Conservation (phyloP, 2,797 vertebrate species). For the Syngnathus acus region DNA sequence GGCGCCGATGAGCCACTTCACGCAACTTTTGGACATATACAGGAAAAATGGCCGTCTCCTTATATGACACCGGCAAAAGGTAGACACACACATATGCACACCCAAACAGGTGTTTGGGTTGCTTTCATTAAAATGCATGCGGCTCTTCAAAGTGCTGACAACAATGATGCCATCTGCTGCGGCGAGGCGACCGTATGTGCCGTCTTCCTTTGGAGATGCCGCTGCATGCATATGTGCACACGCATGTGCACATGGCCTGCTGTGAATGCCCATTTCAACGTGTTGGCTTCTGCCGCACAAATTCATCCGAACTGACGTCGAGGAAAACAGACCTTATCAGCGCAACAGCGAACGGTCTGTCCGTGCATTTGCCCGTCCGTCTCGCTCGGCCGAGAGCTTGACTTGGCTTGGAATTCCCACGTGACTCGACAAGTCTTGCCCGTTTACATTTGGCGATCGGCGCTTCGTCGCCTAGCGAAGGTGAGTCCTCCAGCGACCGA, state of each 20-base stretch:
- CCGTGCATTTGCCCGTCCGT: neutral
- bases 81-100: slow-evolving; percentile 13
- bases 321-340: slow-evolving; percentile 40
- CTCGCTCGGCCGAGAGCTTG: too few relatives aligned
- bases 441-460: too few relatives aligned
- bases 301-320: slow-evolving; percentile 60
- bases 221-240: slow-evolving; percentile 3
- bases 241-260: slow-evolving; percentile 12
- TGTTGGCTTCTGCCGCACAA: slow-evolving; percentile 48
- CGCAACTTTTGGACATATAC: neutral
- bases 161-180: slow-evolving; percentile 74
- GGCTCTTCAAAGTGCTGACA: slow-evolving; percentile 66
- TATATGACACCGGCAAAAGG: neutral
- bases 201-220: neutral
- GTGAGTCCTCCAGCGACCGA: too few relatives aligned
- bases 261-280: slow-evolving; percentile 46
- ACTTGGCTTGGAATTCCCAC: too few relatives aligned
- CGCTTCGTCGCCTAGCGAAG: too few relatives aligned
- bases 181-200: slow-evolving; percentile 22
- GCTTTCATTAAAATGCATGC: slow-evolving; percentile 71
- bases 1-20: neutral
- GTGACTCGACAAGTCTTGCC: too few relatives aligned
- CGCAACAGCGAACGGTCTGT: neutral
- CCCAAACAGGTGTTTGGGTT: slow-evolving; percentile 39
- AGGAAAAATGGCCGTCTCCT: neutral